phyloP scores from a whole-genome alignment of 2,113 vertebrate genomes.

The Passer domesticus region DNA sequence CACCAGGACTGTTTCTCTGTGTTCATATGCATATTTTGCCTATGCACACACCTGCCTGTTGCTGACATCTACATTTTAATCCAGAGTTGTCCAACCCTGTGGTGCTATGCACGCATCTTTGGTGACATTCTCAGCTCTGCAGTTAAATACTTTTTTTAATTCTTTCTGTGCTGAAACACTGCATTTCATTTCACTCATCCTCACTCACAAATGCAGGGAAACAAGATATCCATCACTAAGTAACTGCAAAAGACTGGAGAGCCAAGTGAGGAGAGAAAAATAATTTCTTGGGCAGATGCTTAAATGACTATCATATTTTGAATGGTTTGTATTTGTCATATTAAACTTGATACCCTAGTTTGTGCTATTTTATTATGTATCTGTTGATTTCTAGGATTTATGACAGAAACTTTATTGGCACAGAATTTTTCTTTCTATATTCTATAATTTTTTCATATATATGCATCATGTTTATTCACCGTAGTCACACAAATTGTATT shows the following conservation, averaged over 20 bases:
- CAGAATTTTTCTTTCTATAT: background rate
- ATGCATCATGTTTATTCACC: background rate
- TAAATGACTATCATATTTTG: background rate
- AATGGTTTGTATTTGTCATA: background rate
- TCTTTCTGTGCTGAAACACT: background rate
- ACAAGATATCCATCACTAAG: background rate
- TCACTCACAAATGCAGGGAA: background rate
- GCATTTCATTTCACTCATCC: background rate
- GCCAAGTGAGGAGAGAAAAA: slow-evolving; percentile 6
- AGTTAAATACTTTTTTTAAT: background rate
- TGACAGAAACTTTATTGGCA: background rate
- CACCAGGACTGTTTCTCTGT: background rate
- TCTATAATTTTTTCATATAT: background rate
- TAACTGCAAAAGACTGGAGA: background rate
- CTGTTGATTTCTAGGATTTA: background rate
- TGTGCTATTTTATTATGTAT: background rate
- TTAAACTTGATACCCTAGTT: background rate
- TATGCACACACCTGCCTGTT: background rate
- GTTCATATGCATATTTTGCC: background rate
- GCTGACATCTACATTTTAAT: background rate
- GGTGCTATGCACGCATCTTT: background rate
- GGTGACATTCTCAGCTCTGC: background rate
- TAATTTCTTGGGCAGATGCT: background rate
- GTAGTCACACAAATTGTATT: background rate
- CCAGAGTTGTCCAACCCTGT: background rate